A percentile compares a stretch with the other conserved stretches of the same genome.
Conservation (phyloP, 2,888 invertebrate genomes). For the Pammene fasciana region DNA sequence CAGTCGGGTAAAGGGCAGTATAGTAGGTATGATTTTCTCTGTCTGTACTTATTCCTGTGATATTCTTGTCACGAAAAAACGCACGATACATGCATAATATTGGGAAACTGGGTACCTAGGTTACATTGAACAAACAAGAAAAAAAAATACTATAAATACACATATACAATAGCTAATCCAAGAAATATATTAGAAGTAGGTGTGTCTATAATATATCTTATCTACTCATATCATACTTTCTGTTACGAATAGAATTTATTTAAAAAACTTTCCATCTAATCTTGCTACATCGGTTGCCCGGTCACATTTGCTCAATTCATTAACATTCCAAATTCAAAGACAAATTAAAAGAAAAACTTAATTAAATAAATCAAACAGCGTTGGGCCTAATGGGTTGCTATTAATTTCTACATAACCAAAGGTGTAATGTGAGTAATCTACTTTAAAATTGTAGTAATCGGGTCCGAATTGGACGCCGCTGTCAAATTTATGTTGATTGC, state of each 20-base stretch:
- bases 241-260: conserved; percentile 13
- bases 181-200: too few relatives aligned
- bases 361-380: conserved; percentile 27
- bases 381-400: conserved; percentile 31
- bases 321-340: conserved; percentile 37
- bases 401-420: conserved; percentile 35
- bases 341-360: conserved; percentile 30
- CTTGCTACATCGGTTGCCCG: conserved; percentile 24
- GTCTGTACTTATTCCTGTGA: too few relatives aligned
- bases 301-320: conserved; percentile 27
- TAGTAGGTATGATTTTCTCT: too few relatives aligned
- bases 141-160: too few relatives aligned
- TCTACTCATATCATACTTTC: neutral
- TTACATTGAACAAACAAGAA: too few relatives aligned
- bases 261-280: conserved; percentile 31
- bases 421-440: conserved; percentile 14
- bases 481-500: conserved; percentile 40
- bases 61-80: too few relatives aligned
- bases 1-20: too few relatives aligned
- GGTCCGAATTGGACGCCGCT: conserved; percentile 27
- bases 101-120: too few relatives aligned
- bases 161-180: too few relatives aligned
- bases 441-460: conserved; percentile 25
- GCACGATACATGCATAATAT: too few relatives aligned
- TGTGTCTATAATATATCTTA: too few relatives aligned